Percentiles rank a stretch among this genome's conserved stretches.
These are phyloP conservation scores for Cisticola juncidis DNA, from an alignment of 2,113 vertebrate genomes.

Conservation along the genomic window DNA sequence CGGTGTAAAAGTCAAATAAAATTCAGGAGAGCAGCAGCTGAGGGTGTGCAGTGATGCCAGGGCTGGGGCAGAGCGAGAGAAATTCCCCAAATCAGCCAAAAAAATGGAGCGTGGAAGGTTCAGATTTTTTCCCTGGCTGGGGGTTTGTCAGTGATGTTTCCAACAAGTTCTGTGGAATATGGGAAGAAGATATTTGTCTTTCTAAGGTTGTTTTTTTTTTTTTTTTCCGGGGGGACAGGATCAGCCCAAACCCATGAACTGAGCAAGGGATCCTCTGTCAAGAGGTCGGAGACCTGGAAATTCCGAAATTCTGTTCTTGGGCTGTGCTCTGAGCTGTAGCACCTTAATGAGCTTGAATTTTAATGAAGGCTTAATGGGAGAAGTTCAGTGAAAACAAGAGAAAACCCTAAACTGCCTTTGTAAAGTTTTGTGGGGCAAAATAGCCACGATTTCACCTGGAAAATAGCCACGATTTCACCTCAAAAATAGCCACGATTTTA, in stretches of 20 bases:
- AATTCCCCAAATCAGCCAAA: neutral
- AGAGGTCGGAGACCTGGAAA: neutral
- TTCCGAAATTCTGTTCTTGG: too few species aligned
- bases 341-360: neutral
- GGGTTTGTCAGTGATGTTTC: neutral
- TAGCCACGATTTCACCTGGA: neutral
- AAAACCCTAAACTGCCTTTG: neutral
- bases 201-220: neutral
- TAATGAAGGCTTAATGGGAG: neutral
- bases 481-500: neutral
- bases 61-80: neutral
- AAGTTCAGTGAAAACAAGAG: neutral
- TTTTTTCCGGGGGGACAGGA: neutral
- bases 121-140: too few species aligned
- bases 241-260: neutral
- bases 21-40: neutral
- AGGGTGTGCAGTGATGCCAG: neutral
- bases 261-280: neutral
- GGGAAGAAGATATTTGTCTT: fast-evolving
- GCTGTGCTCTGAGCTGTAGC: neutral
- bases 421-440: neutral
- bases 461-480: neutral
- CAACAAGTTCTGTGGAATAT: neutral
- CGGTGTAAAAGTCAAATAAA: neutral
- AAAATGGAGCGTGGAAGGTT: neutral